Conservation (phyloP, 2,888 invertebrate species). For the Tachina grossa region DNA sequence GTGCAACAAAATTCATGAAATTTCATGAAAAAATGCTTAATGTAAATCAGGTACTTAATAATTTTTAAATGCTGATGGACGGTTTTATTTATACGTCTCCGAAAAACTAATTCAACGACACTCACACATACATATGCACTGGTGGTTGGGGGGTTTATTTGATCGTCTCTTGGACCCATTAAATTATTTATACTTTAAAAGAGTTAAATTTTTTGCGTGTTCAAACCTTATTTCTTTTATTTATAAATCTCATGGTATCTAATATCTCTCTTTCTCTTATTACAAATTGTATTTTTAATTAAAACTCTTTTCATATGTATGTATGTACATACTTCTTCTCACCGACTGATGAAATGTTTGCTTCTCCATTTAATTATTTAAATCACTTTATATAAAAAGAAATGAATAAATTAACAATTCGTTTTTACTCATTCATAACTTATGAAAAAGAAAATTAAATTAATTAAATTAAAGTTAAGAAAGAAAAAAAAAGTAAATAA, state of each 20-base stretch:
- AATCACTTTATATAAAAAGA: slow-evolving; percentile 3
- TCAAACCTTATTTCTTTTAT: not conserved
- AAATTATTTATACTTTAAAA: too few species aligned
- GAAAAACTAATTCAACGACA: too few species aligned
- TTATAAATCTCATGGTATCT: too few species aligned
- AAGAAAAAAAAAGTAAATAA: not conserved
- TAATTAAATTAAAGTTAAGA: not conserved
- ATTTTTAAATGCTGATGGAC: too few species aligned
- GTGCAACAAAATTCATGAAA: too few species aligned
- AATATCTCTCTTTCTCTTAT: not conserved
- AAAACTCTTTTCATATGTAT: not conserved
- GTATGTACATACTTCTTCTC: slow-evolving; percentile 77
- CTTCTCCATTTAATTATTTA: slow-evolving; percentile 72
- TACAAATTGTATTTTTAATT: not conserved
- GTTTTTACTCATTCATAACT: not conserved
- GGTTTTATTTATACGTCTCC: too few species aligned
- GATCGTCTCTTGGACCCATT: too few species aligned
- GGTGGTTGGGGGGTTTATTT: too few species aligned
- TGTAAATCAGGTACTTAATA: too few species aligned
- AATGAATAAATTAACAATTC: slow-evolving; percentile 24
- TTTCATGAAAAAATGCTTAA: too few species aligned
- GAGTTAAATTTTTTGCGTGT: too few species aligned
- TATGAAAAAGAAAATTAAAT: slow-evolving; percentile 34
- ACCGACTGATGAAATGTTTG: slow-evolving; percentile 78
- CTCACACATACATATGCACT: too few species aligned